A percentile compares a stretch with the other conserved stretches of the same genome.
phyloP scores from a whole-genome alignment of 2,113 vertebrate species.

The Eurypyga helias region DNA sequence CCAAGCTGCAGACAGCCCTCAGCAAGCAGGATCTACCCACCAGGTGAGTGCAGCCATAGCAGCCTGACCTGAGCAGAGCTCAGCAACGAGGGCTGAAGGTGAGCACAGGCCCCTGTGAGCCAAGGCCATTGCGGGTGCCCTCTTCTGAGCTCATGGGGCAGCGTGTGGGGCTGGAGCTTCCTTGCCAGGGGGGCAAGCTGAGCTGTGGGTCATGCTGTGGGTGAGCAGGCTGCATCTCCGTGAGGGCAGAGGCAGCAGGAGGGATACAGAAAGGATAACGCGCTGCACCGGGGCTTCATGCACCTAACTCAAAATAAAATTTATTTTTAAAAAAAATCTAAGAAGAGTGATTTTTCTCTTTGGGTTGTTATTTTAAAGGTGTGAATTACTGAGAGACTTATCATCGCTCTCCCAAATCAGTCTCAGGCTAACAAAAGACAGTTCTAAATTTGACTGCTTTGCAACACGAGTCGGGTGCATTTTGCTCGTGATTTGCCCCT shows the following conservation, averaged over 20 bases:
- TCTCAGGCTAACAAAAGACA: neutral
- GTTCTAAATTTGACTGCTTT: neutral
- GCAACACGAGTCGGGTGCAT: neutral
- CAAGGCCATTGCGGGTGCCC: accelerated
- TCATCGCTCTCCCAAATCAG: neutral
- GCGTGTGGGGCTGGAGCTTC: neutral
- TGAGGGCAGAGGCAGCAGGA: neutral
- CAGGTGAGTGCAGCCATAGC: accelerated
- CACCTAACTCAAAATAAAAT: neutral
- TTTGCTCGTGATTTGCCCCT: neutral
- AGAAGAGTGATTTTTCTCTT: neutral
- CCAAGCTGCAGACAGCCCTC: neutral
- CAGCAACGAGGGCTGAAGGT: neutral
- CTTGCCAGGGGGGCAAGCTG: neutral
- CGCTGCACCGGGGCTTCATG: neutral
- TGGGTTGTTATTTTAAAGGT: neutral
- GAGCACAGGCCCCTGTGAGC: accelerated
- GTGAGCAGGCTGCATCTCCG: neutral
- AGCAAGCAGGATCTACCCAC: neutral
- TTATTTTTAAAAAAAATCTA: accelerated
- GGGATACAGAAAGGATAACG: neutral
- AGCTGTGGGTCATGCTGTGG: neutral
- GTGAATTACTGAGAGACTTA: neutral
- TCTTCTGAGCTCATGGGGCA: neutral
- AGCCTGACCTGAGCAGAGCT: neutral